phyloP scores from a whole-genome alignment of 1,140 invertebrate species.

The Lordiphosa clarofinis region DNA sequence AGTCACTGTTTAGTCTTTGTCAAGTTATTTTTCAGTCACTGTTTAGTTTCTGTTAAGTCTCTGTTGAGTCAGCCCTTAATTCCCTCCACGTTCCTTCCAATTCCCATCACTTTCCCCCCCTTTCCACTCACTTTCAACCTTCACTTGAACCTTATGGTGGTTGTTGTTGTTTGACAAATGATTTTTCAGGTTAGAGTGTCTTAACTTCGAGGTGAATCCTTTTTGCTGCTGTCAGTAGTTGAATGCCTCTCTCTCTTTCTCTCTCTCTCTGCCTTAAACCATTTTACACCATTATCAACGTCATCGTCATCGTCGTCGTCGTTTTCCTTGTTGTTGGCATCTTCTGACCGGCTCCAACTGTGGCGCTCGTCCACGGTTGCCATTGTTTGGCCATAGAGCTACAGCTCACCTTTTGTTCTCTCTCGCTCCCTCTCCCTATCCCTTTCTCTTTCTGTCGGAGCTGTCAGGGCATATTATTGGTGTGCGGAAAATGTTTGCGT shows the following conservation, averaged over 20 bases:
- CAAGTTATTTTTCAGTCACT: no score
- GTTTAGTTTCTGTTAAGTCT: no score
- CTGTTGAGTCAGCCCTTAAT: no score
- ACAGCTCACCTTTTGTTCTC: conserved; percentile 52
- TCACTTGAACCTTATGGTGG: no score
- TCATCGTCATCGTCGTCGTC: conserved; percentile 46
- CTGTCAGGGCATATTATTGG: conserved; percentile 77
- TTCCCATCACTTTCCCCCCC: no score
- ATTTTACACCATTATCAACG: conserved; percentile 73
- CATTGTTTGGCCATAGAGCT: conserved; percentile 56
- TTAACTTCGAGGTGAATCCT: no score
- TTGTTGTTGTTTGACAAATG: no score
- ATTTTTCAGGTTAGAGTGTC: no score
- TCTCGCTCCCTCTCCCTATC: not conserved
- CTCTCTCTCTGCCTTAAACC: conserved; percentile 51
- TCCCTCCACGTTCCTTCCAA: no score
- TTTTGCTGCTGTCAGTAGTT: no score
- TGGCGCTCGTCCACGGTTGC: conserved; percentile 15
- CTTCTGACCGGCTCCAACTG: conserved; percentile 31
- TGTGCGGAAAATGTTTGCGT: conserved; percentile 79
- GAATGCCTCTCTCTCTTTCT: not conserved
- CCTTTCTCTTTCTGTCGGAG: conserved; percentile 26
- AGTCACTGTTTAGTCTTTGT: no score
- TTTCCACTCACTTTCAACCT: no score
- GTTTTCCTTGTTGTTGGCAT: conserved; percentile 24